Evolutionary conservation across 2,113 vertebrate genomes (phyloP), one percentile per base, ranked within the genome.

Genomic region (Rhea pennata): DNA sequence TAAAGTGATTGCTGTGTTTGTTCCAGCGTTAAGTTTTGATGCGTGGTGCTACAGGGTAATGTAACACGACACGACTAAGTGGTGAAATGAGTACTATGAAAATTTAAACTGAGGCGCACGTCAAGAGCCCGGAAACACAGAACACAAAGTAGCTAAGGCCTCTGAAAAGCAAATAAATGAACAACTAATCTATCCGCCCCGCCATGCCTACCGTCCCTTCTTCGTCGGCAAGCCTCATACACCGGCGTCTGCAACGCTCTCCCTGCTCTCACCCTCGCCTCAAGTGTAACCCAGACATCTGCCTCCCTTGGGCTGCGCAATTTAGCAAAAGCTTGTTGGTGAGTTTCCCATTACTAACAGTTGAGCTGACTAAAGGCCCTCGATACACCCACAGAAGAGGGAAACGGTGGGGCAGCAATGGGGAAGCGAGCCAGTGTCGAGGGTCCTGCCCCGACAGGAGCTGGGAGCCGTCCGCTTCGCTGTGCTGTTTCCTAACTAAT

Each of bases 1-100:
- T 84, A 59, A 95, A 94, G 85, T 48, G 85, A 95, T 73, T 93
- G 79, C 40, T 93, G 54, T 78, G 80, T 97, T 95, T 94, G 80
- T 65, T 96, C 76, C 6, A 1, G 71, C 87, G 95, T 84, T 83
- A 93, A 93, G 80, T 90, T 93, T 78, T 93, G 91, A 86, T 84
- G 65, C 1, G 3, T 65, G n/a, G 73, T 87, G 83, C 90, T 92
- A 66, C 59, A 27, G 50, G 48, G 42, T 85, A 46, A 80, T 92
- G 42, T 85, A 46, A 80, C 93, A 87, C 58, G 91, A 94, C 91
- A 72, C 0, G 0, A 73, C 92, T 96, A 93, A 96, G 71, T 0
- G 7, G 59, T 24, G 67, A 96, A 54, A 91, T 7, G 39, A 92
- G 64, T n/a, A 23, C 42, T 36, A 56, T 89, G 83, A 95, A 96